Conservation (phyloP, 2,888 invertebrate genomes). For the Chromoteleia sp. region DNA sequence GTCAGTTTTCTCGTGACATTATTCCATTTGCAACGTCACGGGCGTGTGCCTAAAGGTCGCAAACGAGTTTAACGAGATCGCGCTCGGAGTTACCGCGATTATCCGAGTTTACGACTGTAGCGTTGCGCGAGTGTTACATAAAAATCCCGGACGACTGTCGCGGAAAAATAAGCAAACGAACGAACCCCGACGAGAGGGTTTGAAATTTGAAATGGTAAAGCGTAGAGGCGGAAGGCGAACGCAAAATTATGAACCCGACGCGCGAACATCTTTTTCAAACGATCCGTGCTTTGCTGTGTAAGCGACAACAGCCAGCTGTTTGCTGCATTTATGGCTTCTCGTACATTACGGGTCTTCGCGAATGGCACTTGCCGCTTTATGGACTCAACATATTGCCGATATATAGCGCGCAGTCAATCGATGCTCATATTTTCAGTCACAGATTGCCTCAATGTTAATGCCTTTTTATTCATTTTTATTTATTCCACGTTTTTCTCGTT, state of each 20-base stretch:
- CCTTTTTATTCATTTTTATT: constrained; percentile 6
- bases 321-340: constrained; percentile 70
- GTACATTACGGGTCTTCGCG: constrained; percentile 69
- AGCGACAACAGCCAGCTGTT: constrained; percentile 63
- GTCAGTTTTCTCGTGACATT: constrained; percentile 65
- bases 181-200: not conserved
- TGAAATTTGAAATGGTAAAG: not conserved
- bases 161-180: not conserved
- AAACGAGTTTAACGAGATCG: constrained; percentile 66
- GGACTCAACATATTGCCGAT: constrained; percentile 43
- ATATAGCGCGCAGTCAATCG: constrained; percentile 51
- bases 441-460: constrained; percentile 36
- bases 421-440: constrained; percentile 60
- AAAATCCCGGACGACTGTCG: constrained; percentile 10
- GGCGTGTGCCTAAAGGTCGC: constrained; percentile 54
- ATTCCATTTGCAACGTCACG: constrained; percentile 61
- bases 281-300: constrained; percentile 34
- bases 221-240: not conserved
- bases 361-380: constrained; percentile 54
- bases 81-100: constrained; percentile 49
- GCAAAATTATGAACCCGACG: constrained; percentile 22
- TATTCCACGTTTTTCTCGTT: not conserved
- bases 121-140: constrained; percentile 2
- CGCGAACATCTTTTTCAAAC: constrained; percentile 38
- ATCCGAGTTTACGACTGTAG: constrained; percentile 54